These are phyloP conservation scores for Scatophagus argus DNA, from an alignment of 2,113 vertebrate species.

Conservation along the genomic window DNA sequence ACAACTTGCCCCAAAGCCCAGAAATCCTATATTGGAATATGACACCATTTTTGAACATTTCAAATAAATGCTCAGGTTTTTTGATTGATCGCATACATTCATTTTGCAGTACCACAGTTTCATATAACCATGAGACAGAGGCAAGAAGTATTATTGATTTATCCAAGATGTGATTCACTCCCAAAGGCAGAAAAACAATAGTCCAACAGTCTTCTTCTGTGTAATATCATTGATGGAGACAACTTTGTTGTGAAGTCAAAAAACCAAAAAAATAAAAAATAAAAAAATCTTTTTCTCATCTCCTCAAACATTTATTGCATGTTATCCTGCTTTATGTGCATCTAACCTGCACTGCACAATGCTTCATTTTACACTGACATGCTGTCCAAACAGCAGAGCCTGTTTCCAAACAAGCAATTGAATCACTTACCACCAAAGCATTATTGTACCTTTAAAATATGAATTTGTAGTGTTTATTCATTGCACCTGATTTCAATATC, in stretches of 20 bases:
- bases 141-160: constrained; percentile 55
- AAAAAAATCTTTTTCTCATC: neutral
- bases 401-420: constrained; percentile 9
- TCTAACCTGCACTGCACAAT: neutral
- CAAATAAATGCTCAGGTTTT: constrained; percentile 46
- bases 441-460: constrained; percentile 18
- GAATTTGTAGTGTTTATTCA: neutral
- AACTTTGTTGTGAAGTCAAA: constrained; percentile 11
- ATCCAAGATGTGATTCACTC: constrained; percentile 35
- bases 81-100: constrained; percentile 44
- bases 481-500: constrained; percentile 9
- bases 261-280: too few species aligned
- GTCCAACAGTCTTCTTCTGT: neutral
- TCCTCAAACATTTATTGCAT: constrained; percentile 9
- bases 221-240: constrained; percentile 16
- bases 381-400: neutral
- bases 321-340: constrained; percentile 1
- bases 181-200: constrained; percentile 19
- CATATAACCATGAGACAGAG: constrained; percentile 26
- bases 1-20: constrained; percentile 38
- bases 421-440: constrained; percentile 11
- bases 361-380: neutral
- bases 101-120: constrained; percentile 39
- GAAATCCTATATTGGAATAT: constrained; percentile 41
- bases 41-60: constrained; percentile 33